Conservation (phyloP, 2,113 vertebrate genomes). For the Centropristis striata region DNA sequence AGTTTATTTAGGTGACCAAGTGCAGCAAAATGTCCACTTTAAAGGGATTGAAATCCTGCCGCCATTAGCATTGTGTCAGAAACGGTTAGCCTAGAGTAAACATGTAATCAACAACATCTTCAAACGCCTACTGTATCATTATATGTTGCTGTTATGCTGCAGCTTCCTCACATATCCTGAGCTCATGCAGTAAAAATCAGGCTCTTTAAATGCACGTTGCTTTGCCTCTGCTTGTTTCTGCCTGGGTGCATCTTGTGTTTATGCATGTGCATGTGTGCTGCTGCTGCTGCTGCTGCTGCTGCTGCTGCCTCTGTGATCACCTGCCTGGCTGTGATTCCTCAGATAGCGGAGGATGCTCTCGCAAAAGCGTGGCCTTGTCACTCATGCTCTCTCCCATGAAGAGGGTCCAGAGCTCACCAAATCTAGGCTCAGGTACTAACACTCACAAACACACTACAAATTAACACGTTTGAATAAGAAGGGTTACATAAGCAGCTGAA, state of each 20-base stretch:
- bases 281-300: conserved; percentile 79
- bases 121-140: background rate
- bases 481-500: background rate
- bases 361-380: conserved; percentile 93
- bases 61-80: no score
- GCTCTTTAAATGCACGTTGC: conserved; percentile 84
- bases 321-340: conserved; percentile 88
- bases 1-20: no score
- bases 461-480: conserved; percentile 23
- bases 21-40: background rate
- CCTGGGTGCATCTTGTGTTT: conserved; percentile 18
- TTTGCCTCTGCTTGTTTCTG: conserved; percentile 77
- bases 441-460: conserved; percentile 47
- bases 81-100: background rate
- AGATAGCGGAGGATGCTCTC: conserved; percentile 96
- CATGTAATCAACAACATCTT: background rate
- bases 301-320: conserved; percentile 77
- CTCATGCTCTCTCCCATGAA: conserved; percentile 96
- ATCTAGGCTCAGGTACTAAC: conserved; percentile 95
- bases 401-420: conserved; percentile 98
- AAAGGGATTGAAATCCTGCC: no score
- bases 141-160: background rate
- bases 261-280: conserved; percentile 76
- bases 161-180: background rate
- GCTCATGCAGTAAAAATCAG: conserved; percentile 13